Evolutionary conservation across 2,797 vertebrate species (phyloP).

Genomic region (Dallia pectoralis): DNA sequence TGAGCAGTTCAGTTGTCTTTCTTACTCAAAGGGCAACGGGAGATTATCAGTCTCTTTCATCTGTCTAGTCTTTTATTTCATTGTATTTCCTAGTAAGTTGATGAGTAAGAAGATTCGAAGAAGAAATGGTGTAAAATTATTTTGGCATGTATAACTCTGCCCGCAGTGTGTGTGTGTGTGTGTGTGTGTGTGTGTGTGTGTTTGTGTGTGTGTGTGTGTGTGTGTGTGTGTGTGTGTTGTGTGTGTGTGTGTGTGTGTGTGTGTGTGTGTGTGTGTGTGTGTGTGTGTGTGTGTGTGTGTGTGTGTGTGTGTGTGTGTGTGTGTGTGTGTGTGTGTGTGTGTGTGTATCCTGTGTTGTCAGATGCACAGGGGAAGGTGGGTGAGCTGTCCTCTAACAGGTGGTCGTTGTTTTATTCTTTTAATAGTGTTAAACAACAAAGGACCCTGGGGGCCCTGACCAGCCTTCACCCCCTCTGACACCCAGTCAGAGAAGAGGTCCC

Average conservation of each 20-base stretch:
- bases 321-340: conserved; percentile 1
- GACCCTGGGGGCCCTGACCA: conserved; percentile 12
- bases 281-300: background rate
- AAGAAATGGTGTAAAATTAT: no score
- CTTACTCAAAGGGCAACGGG: background rate
- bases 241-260: background rate
- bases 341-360: background rate
- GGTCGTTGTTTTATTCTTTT: conserved; percentile 50
- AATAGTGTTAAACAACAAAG: conserved; percentile 42
- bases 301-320: background rate
- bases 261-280: background rate
- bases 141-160: no score
- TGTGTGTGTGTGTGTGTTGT: background rate
- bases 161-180: background rate
- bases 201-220: background rate
- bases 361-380: background rate
- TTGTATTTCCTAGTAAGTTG: no score
- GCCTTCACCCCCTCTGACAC: conserved; percentile 36
- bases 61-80: no score
- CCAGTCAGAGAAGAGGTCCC: conserved; percentile 37
- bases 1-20: background rate
- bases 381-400: conserved; percentile 15
- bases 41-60: no score
- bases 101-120: no score
- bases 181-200: background rate